Evolutionary conservation across 1,140 invertebrate species (phyloP), one percentile per base, ranked within the genome.

Genomic region (Ceratosolen fusciceps): DNA sequence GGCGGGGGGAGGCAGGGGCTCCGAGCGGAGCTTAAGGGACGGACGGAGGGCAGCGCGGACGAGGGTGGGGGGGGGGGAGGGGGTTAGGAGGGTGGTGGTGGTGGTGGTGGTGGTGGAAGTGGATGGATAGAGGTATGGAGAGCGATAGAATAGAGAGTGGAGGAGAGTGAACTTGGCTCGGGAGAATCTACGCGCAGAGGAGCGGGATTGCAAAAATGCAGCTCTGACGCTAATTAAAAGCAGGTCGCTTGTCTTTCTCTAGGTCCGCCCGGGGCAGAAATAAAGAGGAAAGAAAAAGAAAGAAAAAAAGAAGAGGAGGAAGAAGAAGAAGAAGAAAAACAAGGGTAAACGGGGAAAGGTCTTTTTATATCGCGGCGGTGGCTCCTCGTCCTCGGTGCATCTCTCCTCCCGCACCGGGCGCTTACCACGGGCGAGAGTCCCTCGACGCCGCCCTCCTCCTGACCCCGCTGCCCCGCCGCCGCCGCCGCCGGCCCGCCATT

Each of bases 341-440:
- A 85, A 88, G 86, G 86, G 88, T 87, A 88, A 87, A 83, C 79
- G 84, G 12, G 37, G 83, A 85, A 85, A 86, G 85, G 87, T 87
- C 84, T 86, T 87, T 88, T 88, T 84, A 86, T 70, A 83, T 73
- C 47, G 72, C 74, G 26, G 10, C 19, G 0, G 39, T 16, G 52
- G 14, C 52, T 83, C 67, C 54, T 73, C 24, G 72, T 79, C 77
- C 82, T 47, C 67, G 74, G 29, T 78, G 49, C 80, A 62, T 79
- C 43, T 60, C 73, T 39, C 39, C 74, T 56, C 67, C 73, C n/a
- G n/a, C n/a, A n/a, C n/a, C n/a, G n/a, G n/a, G n/a, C n/a, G n/a
- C n/a, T n/a, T n/a, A n/a, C n/a, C n/a, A n/a, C n/a, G n/a, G n/a
- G n/a, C n/a, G n/a, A n/a, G n/a, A n/a, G n/a, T n/a, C n/a, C n/a